Conservation (phyloP, 2,113 vertebrate species). For the Lophius piscatorius region DNA sequence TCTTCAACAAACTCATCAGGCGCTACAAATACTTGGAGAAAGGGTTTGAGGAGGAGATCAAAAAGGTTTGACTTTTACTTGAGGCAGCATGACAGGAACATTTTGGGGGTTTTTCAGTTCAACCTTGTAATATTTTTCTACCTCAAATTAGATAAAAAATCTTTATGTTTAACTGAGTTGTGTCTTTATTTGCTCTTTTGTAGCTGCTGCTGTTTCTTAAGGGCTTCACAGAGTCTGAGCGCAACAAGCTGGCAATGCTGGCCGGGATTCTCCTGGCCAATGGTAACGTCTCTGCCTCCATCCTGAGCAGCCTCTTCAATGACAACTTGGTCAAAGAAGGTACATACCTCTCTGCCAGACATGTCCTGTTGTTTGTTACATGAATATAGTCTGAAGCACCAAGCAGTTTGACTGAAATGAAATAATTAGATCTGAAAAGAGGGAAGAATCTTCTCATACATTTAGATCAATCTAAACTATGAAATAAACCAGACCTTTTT, state of each 20-base stretch:
- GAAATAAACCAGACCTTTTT: not conserved
- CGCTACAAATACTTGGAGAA: constrained; percentile 98
- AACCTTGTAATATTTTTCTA: not conserved
- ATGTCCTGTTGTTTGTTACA: not conserved
- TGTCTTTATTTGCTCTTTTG: constrained; percentile 41
- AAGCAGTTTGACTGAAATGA: not conserved
- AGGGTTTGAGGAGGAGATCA: constrained; percentile 98
- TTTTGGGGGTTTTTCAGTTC: not conserved
- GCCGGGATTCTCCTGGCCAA: constrained; percentile 96
- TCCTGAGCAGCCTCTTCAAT: constrained; percentile 96
- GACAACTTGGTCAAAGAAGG: constrained; percentile 99
- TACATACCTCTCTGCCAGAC: constrained; percentile 33
- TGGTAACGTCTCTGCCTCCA: constrained; percentile 91
- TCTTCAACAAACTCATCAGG: constrained; percentile 99
- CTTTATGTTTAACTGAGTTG: not conserved
- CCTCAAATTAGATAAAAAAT: not conserved
- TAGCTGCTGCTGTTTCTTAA: constrained; percentile 97
- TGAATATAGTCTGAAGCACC: not conserved
- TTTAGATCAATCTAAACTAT: not conserved
- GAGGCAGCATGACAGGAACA: not conserved
- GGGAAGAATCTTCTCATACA: not conserved
- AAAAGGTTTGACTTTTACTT: constrained; percentile 85
- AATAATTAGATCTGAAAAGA: not conserved
- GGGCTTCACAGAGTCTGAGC: constrained; percentile 96
- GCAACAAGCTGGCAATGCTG: constrained; percentile 97